Evolutionary conservation across 2,888 invertebrate genomes (phyloP), one percentile per base, ranked within the genome.

Genomic region (Nemotelus nigrinus): DNA sequence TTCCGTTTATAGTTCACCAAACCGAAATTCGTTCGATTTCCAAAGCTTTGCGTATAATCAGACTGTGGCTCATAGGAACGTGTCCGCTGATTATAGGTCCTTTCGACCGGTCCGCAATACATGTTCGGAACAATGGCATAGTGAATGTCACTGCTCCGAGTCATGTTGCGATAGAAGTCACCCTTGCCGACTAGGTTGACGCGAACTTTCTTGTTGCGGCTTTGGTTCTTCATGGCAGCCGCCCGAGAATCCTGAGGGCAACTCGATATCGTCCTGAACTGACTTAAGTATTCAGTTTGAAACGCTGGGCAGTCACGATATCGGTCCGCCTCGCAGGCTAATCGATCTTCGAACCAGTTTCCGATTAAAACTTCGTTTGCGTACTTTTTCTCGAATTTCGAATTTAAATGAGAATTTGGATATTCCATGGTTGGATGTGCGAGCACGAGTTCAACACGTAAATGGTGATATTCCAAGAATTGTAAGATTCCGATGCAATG

Each of bases 331-430:
- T 71, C 57, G 44, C 43, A 45, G 6, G 55, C 57, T n/a, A 71
- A 10, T 65, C 83, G 81, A 47, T 83, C 80, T 41, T 83, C 82
- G 53, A 81, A 82, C 83, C 83, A 83, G 60, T 83, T 83, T 1
- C 83, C 83, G 10, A 83, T 76, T 0, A 83, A 77, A 0, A 81
- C 82, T 0, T 78, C 76, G 41, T 81, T 80, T 5, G 80, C 78
- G 64, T 81, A 83, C 1, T 70, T 67, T 77, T 78, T 80, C 3
- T 60, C 78, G 0, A 76, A 78, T 76, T 78, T 80, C 6, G 77
- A 57, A 53, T 79, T 6, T 2, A 81, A 8, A 76, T 80, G 80
- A 0, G 79, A 65, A 67, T 79, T 71, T 65, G 77, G 44, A 3
- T 77, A 58, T 7, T 50, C 57, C 78, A 80, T 80, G 43, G 3